Percentiles rank a stretch among this genome's conserved stretches.
phyloP scores from a whole-genome alignment of 2,888 invertebrate genomes.

The Lochmaea capreae region DNA sequence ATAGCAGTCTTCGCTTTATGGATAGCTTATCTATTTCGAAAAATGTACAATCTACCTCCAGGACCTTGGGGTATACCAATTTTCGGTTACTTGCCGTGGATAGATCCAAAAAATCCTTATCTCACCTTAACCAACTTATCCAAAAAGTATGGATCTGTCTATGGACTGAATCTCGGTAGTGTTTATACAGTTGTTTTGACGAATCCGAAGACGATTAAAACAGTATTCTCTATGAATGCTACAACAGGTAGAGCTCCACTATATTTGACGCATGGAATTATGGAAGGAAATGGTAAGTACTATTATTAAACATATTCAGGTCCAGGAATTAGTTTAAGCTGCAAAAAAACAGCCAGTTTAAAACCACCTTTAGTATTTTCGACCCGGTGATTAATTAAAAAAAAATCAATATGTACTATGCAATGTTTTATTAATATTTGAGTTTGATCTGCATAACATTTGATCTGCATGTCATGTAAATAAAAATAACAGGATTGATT shows the following conservation, averaged over 20 bases:
- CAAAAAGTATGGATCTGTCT: conserved; percentile 79
- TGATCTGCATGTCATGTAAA: no score
- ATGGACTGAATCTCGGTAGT: conserved; percentile 79
- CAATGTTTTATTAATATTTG: no score
- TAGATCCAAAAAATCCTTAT: conserved; percentile 78
- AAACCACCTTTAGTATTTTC: no score
- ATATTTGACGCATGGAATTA: conserved; percentile 86
- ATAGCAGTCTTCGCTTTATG: conserved; percentile 41
- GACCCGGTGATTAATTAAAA: no score
- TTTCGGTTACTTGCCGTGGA: conserved; percentile 81
- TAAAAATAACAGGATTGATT: not conserved
- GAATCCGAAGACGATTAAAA: conserved; percentile 78
- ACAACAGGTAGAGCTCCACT: conserved; percentile 85
- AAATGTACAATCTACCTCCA: conserved; percentile 71
- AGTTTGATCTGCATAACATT: no score
- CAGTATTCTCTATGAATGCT: conserved; percentile 78
- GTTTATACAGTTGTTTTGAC: conserved; percentile 82
- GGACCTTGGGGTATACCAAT: conserved; percentile 85
- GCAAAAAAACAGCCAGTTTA: no score
- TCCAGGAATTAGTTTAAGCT: not conserved
- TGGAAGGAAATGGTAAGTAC: conserved; percentile 83
- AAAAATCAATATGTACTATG: no score
- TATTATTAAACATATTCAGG: not conserved
- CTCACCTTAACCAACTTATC: conserved; percentile 75
- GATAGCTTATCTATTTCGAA: conserved; percentile 41